phyloP scores from a whole-genome alignment of 2,888 invertebrate genomes.

The Patella caerulea region DNA sequence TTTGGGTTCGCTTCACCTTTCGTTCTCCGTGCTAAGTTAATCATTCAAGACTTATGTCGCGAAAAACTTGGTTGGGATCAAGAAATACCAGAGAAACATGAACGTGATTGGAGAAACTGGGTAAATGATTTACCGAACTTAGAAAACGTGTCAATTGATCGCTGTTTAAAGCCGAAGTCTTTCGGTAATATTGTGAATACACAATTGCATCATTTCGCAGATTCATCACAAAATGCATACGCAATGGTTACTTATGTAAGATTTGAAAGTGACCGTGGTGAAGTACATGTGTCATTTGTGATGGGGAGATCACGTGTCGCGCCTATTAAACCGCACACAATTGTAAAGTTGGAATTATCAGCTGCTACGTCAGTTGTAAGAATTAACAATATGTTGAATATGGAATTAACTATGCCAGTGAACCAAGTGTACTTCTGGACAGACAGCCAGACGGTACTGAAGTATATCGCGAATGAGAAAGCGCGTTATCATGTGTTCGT shows the following conservation, averaged over 20 bases:
- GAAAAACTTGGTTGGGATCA: constrained; percentile 15
- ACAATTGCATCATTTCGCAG: constrained; percentile 20
- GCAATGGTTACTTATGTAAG: constrained; percentile 6
- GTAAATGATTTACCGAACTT: constrained; percentile 12
- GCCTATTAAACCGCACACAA: constrained; percentile 31
- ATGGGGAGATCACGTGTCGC: constrained; percentile 34
- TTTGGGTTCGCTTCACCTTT: neutral
- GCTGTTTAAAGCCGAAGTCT: neutral
- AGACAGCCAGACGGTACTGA: constrained; percentile 40
- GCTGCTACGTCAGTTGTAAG: constrained; percentile 40
- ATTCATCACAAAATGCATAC: neutral
- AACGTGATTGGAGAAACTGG: constrained; percentile 13
- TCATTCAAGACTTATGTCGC: constrained; percentile 12
- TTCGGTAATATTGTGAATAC: neutral
- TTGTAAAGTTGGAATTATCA: constrained; percentile 39
- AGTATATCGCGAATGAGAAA: constrained; percentile 44
- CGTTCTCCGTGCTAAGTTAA: neutral
- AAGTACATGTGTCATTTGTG: constrained; percentile 19
- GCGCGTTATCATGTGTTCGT: constrained; percentile 46
- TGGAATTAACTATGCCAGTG: constrained; percentile 27
- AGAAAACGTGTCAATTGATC: neutral
- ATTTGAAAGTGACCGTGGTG: neutral
- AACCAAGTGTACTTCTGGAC: constrained; percentile 39
- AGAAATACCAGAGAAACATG: neutral
- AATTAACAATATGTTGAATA: constrained; percentile 27